Percentiles rank a stretch among this genome's conserved stretches.
Evolutionary conservation across 2,888 invertebrate genomes (phyloP).

Genomic region (Archaeoteleia sp.): DNA sequence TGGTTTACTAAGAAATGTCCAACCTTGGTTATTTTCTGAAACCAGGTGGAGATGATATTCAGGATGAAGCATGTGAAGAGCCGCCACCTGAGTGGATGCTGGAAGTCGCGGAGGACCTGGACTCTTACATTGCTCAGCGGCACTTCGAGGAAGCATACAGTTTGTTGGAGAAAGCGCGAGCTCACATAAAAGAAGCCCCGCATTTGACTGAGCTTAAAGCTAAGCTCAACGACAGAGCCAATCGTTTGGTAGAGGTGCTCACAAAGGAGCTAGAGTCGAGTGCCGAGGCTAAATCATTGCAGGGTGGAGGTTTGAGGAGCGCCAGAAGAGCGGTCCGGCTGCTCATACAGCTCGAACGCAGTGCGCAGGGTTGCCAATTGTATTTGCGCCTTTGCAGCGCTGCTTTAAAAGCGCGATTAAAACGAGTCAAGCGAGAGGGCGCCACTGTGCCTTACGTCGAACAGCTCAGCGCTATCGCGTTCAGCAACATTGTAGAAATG

Average conservation of each 20-base stretch:
- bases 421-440: conserved; percentile 87
- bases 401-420: conserved; percentile 86
- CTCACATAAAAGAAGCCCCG: conserved; percentile 76
- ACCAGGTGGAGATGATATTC: conserved; percentile 58
- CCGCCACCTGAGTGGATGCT: conserved; percentile 88
- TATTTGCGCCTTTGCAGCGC: conserved; percentile 89
- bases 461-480: conserved; percentile 88
- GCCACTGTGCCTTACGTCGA: conserved; percentile 87
- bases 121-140: conserved; percentile 95
- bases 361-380: conserved; percentile 86
- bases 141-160: conserved; percentile 95
- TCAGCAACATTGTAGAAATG: conserved; percentile 86
- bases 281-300: conserved; percentile 89
- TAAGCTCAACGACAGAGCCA: conserved; percentile 77
- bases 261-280: conserved; percentile 92
- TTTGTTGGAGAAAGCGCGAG: conserved; percentile 83
- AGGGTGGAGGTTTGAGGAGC: conserved; percentile 90
- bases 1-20: too few relatives aligned
- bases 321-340: conserved; percentile 89
- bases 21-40: neutral
- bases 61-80: conserved; percentile 62
- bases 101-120: conserved; percentile 94
- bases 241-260: conserved; percentile 88
- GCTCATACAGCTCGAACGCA: conserved; percentile 85
- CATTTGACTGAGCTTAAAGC: conserved; percentile 76